Evolutionary conservation across 92 coral and sea anemone species (phyloP).

Genomic region (Blastomussa wellsi): DNA sequence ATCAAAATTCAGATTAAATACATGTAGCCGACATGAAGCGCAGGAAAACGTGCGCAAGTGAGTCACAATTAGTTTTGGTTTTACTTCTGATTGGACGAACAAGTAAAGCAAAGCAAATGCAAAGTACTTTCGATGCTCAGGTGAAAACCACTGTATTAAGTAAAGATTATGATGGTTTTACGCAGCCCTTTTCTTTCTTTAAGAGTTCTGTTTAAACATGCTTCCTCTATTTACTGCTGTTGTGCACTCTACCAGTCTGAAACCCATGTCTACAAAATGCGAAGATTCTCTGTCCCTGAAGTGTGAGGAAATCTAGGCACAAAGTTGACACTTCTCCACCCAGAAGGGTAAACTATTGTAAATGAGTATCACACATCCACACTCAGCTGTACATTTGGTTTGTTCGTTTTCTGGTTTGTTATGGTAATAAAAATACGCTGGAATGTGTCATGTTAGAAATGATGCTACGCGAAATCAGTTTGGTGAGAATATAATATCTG

Average conservation of each 20-base stretch:
- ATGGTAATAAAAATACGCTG: neutral
- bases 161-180: neutral
- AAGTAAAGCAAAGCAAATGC: no score
- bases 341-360: conserved; percentile 6
- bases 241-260: neutral
- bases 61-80: no score
- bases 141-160: no score
- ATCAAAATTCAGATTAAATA: no score
- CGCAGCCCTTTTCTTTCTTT: neutral
- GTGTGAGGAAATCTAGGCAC: neutral
- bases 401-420: neutral
- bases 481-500: neutral
- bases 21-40: no score
- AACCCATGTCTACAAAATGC: neutral
- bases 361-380: neutral
- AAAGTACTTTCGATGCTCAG: no score
- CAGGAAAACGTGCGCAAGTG: no score
- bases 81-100: no score
- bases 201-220: neutral
- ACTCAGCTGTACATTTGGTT: conserved; percentile 15
- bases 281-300: neutral
- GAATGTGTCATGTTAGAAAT: neutral
- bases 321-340: neutral
- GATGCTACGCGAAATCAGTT: conserved; percentile 9
- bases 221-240: neutral